These are phyloP conservation scores for Osmerus mordax DNA, from an alignment of 2,113 vertebrate species.

Conservation along the genomic window DNA sequence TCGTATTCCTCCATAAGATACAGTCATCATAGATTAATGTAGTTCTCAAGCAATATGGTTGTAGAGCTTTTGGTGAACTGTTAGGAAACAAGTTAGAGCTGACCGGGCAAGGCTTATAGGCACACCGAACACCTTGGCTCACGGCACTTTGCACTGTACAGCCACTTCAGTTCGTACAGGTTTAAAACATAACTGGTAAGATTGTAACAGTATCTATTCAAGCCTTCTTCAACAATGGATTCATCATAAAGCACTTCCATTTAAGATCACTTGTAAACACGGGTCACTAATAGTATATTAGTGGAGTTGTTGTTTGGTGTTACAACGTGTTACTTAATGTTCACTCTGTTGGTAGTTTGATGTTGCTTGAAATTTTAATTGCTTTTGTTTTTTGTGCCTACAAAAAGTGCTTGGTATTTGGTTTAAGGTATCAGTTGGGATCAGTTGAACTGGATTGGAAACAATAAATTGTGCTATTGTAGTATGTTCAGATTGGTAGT, in stretches of 20 bases:
- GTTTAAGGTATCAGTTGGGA: no score
- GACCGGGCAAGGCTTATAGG: constrained; percentile 32
- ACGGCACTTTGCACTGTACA: constrained; percentile 37
- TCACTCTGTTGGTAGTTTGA: constrained; percentile 24
- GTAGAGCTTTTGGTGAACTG: constrained; percentile 23
- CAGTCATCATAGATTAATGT: constrained; percentile 1
- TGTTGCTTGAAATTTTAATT: constrained; percentile 36
- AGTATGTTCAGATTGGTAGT: constrained; percentile 19
- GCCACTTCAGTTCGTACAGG: constrained; percentile 29
- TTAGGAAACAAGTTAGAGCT: not conserved
- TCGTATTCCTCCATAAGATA: not conserved
- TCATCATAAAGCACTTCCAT: no score
- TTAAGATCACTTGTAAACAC: not conserved
- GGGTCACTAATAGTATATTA: constrained; percentile 43
- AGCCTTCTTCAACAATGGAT: no score
- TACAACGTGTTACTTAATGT: not conserved
- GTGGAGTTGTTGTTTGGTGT: constrained; percentile 17
- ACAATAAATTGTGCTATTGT: constrained; percentile 7
- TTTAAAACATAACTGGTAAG: constrained; percentile 16
- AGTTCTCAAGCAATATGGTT: constrained; percentile 30
- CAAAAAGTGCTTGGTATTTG: constrained; percentile 27
- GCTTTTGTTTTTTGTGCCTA: constrained; percentile 40
- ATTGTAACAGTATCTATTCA: no score
- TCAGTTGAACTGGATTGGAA: no score
- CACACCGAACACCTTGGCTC: constrained; percentile 18